phyloP scores from a whole-genome alignment of 2,797 vertebrate species.

The Decapterus maruadsi region DNA sequence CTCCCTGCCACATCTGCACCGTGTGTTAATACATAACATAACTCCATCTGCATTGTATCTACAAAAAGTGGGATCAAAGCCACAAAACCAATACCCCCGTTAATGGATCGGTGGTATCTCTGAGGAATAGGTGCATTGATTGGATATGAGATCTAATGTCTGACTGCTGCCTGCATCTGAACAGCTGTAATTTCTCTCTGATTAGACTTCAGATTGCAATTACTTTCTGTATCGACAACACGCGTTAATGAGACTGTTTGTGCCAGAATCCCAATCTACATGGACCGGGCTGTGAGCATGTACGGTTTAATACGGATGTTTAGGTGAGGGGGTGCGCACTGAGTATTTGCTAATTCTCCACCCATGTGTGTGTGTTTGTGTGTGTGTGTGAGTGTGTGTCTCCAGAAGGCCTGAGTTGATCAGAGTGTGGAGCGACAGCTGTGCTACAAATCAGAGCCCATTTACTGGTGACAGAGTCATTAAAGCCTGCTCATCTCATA shows the following conservation, averaged over 20 bases:
- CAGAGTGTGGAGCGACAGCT: conserved; percentile 77
- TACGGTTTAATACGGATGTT: conserved; percentile 52
- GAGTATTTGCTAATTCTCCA: conserved; percentile 25
- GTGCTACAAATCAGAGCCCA: conserved; percentile 85
- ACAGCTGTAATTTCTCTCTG: conserved; percentile 72
- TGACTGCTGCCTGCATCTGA: conserved; percentile 61
- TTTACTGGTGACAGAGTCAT: conserved; percentile 87
- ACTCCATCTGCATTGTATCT: conserved; percentile 47
- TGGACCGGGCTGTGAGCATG: conserved; percentile 36
- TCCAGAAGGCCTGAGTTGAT: conserved; percentile 75
- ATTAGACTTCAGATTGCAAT: conserved; percentile 72
- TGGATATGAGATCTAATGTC: conserved; percentile 69
- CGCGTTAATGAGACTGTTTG: conserved; percentile 64
- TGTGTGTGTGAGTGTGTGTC: conserved; percentile 32
- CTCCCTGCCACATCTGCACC: conserved; percentile 25
- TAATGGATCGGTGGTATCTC: conserved; percentile 52
- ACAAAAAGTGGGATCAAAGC: conserved; percentile 37
- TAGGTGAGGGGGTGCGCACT: conserved; percentile 35
- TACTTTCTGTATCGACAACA: conserved; percentile 70
- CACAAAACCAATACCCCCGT: conserved; percentile 4
- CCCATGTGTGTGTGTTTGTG: conserved; percentile 11
- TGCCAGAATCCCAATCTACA: conserved; percentile 66
- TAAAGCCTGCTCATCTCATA: conserved; percentile 84
- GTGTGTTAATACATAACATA: conserved; percentile 32
- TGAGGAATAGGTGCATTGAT: conserved; percentile 70